Base-by-base conservation (phyloP, 2,888 invertebrate genomes). In the Heliconius ismenius region DNA sequence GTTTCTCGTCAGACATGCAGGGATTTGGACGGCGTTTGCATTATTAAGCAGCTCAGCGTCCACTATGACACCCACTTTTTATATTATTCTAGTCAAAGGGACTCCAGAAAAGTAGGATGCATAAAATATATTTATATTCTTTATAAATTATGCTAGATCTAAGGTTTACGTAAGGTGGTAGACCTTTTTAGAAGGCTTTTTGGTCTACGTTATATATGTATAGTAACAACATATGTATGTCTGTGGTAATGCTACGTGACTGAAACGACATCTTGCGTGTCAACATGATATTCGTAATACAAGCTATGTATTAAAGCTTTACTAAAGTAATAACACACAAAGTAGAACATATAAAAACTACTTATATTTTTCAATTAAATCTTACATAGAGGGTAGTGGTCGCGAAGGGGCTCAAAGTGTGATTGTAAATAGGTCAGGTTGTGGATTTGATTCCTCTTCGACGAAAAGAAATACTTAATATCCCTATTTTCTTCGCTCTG, bases 11-110 rank as follows among this genome's bases (percentile, higher is more conserved):
- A 74, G 73, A 76, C 74, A 76, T 76, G 73, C 73, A 76, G 63
- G 49, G 76, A 74, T 73, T 76, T 63, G 68, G 76, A 73, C 73
- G 69, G 73, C 62, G 32, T 74, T 32, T 74, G 73, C 73, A 76
- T 76, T 76, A 74, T 76, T 73, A 74, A 76, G 63, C 54, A 76
- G 76, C 69, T 74, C 69, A 49, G 73, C 60, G 60, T 73, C 73
- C 76, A 76, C 67, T 62, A 49, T 68, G 67, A 73, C 76, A 76
- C 73, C 58, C 76, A 65, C 72, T 76, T 72, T 76, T 76, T 74
- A 73, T 76, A 74, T 76, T 67, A 67, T 58, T 39, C 73, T 13
- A 76, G 73, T 72, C 72, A 76, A 65, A 72, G 73, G 26, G 32
- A 39, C 32, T 28, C 58, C n/a, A 70, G 70, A 32, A 58, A 54